A percentile compares a stretch with the other conserved stretches of the same genome.
Evolutionary conservation across 2,113 vertebrate species (phyloP).

Genomic region (Gymnorhina tibicen): DNA sequence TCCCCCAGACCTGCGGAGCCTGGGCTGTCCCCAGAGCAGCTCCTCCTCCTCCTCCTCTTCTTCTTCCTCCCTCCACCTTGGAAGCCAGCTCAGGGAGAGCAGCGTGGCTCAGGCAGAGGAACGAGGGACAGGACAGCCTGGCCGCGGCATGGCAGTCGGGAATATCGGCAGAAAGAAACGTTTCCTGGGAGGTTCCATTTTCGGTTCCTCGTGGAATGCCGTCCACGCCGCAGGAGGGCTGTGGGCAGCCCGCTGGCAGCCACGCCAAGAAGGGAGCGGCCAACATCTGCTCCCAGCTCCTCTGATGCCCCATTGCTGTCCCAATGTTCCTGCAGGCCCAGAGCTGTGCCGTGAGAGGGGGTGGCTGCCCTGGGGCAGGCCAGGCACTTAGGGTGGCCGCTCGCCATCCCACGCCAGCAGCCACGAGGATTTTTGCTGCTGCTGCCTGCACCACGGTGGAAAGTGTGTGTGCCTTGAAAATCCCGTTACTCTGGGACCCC

Average conservation of each 20-base stretch:
- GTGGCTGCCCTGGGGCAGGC: not conserved
- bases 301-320: accelerated
- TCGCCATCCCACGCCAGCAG: accelerated
- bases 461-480: not conserved
- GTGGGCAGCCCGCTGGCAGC: accelerated
- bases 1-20: not conserved
- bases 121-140: not conserved
- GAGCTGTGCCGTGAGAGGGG: accelerated
- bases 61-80: not conserved
- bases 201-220: accelerated
- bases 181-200: not conserved
- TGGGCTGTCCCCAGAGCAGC: not conserved
- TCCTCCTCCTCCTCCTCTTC: not conserved
- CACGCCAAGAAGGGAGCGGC: not conserved
- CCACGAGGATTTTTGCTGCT: not conserved
- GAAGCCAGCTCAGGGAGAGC: not conserved
- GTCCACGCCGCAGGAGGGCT: accelerated
- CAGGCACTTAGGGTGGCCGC: not conserved
- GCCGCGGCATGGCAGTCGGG: accelerated
- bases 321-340: accelerated
- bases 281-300: not conserved
- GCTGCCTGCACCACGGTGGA: accelerated
- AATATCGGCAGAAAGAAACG: accelerated
- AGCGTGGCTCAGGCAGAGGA: accelerated
- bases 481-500: not conserved